Conservation (phyloP, 2,888 invertebrate species). For the Laothoe populi region DNA sequence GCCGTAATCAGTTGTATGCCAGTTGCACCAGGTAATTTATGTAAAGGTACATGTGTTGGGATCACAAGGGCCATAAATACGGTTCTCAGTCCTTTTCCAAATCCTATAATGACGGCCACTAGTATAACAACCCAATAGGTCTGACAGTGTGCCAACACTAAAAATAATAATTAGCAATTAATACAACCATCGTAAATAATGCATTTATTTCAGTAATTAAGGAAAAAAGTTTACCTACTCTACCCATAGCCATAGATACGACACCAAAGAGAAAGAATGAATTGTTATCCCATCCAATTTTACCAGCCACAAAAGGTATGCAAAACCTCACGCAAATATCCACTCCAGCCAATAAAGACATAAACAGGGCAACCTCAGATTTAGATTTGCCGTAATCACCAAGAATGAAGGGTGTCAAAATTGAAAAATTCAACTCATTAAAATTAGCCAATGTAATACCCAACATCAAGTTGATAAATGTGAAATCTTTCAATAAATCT, state of each 20-base stretch:
- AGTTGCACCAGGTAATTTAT: slow-evolving; percentile 88
- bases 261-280: slow-evolving; percentile 89
- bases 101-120: slow-evolving; percentile 87
- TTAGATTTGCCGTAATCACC: slow-evolving; percentile 87
- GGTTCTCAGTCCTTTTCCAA: slow-evolving; percentile 89
- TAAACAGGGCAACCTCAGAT: slow-evolving; percentile 86
- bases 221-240: slow-evolving; percentile 80
- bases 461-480: slow-evolving; percentile 88
- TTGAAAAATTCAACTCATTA: slow-evolving; percentile 89
- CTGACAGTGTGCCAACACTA: slow-evolving; percentile 86
- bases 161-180: slow-evolving; percentile 42
- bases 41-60: slow-evolving; percentile 88
- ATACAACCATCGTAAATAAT: slow-evolving; percentile 8
- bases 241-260: slow-evolving; percentile 86
- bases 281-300: slow-evolving; percentile 88
- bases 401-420: slow-evolving; percentile 90
- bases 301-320: slow-evolving; percentile 88
- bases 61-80: slow-evolving; percentile 91
- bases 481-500: slow-evolving; percentile 87
- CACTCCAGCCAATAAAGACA: slow-evolving; percentile 88
- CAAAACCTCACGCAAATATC: slow-evolving; percentile 88
- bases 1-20: slow-evolving; percentile 88
- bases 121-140: slow-evolving; percentile 82
- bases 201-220: not conserved
- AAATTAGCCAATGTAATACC: slow-evolving; percentile 89